Evolutionary conservation across 2,113 vertebrate species (phyloP).

Genomic region (Thalassoma bifasciatum): DNA sequence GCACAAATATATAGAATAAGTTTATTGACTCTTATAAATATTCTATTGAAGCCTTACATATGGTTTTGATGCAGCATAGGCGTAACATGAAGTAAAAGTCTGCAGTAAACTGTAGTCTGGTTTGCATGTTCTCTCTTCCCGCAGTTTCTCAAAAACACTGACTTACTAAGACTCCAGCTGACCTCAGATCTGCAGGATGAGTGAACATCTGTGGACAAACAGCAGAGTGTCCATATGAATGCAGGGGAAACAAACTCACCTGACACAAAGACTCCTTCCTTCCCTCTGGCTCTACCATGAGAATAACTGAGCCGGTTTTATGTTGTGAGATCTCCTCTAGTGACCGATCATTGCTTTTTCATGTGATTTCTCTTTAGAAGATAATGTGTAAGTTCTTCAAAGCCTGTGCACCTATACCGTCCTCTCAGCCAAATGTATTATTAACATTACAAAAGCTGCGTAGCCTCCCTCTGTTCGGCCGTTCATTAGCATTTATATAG

Average conservation of each 20-base stretch:
- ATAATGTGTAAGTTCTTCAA: slow-evolving; percentile 74
- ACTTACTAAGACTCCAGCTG: not conserved
- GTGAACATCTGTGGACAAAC: not conserved
- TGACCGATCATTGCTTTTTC: slow-evolving; percentile 59
- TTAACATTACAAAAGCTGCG: slow-evolving; percentile 75
- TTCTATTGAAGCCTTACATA: too few relatives aligned
- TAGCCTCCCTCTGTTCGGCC: slow-evolving; percentile 53
- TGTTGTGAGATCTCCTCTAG: slow-evolving; percentile 33
- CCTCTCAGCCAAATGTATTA: slow-evolving; percentile 69
- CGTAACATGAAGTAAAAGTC: too few relatives aligned
- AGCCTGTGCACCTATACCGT: slow-evolving; percentile 61
- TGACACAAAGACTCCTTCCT: too few relatives aligned
- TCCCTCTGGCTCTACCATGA: slow-evolving; percentile 3
- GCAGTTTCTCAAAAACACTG: too few relatives aligned
- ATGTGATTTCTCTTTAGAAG: slow-evolving; percentile 72
- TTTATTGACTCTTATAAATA: too few relatives aligned
- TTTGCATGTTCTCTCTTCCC: too few relatives aligned
- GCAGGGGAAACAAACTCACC: slow-evolving; percentile 4
- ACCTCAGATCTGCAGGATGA: not conserved
- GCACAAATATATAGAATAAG: too few relatives aligned
- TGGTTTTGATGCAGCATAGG: too few relatives aligned
- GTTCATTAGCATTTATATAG: slow-evolving; percentile 79
- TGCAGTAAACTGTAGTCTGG: too few relatives aligned
- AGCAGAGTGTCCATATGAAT: too few relatives aligned
- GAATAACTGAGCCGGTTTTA: slow-evolving; percentile 4